Percentiles rank a stretch among this genome's conserved stretches.
These are phyloP conservation scores for Heterocephalus glaber DNA, from an alignment of 2,113 vertebrate genomes.

Conservation along the genomic window DNA sequence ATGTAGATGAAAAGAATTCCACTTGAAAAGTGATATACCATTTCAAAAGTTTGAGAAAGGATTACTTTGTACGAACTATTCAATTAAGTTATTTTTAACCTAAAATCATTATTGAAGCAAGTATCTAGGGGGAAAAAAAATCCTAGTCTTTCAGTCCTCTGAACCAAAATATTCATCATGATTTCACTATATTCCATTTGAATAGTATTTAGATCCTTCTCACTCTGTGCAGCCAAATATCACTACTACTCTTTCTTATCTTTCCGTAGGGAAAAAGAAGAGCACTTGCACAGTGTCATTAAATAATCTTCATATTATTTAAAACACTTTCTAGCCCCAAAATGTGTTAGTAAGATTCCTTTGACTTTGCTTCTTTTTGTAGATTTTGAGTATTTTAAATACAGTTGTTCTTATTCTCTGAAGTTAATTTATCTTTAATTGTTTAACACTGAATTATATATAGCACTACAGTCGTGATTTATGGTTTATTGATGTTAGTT, in stretches of 20 bases:
- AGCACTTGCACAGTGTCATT: neutral
- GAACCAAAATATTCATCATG: neutral
- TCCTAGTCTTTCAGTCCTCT: neutral
- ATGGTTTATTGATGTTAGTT: neutral
- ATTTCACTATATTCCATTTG: neutral
- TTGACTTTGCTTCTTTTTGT: neutral
- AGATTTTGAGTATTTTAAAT: neutral
- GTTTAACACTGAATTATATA: neutral
- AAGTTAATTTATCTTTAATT: neutral
- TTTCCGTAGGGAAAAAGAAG: neutral
- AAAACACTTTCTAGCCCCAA: neutral
- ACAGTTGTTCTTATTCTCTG: neutral
- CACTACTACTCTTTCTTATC: neutral
- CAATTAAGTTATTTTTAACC: neutral
- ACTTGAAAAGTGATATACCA: constrained; percentile 14
- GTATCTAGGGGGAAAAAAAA: neutral
- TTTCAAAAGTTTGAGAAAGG: constrained; percentile 21
- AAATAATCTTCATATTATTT: neutral
- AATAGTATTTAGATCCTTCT: neutral
- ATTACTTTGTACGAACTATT: neutral
- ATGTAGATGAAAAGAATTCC: neutral
- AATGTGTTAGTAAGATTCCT: neutral
- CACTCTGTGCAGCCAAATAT: neutral
- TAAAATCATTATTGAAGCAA: neutral
- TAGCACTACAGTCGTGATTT: neutral